A percentile compares a stretch with the other conserved stretches of the same genome.
Evolutionary conservation across 2,797 vertebrate genomes (phyloP).

Genomic region (Hyperoplus lanceolatus): DNA sequence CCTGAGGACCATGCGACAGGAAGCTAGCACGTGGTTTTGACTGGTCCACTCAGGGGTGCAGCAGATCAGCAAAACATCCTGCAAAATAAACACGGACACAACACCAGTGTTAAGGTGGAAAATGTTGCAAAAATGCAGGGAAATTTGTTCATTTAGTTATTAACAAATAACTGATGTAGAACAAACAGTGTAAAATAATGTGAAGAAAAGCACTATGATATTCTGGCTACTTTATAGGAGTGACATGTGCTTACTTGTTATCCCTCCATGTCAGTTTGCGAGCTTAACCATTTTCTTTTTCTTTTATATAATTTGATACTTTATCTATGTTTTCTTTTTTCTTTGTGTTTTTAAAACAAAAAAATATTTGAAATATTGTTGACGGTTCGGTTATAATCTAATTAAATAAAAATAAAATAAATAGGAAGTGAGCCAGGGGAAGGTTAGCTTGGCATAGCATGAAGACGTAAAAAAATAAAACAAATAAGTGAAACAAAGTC

Average conservation of each 20-base stretch:
- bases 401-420: no score
- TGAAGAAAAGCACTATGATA: not conserved
- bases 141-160: not conserved
- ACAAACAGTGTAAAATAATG: not conserved
- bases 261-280: not conserved
- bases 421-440: not conserved
- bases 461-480: not conserved
- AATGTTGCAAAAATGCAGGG: not conserved
- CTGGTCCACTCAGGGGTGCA: conserved; percentile 87
- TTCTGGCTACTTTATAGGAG: not conserved
- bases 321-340: no score
- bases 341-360: no score
- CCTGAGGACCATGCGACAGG: conserved; percentile 86
- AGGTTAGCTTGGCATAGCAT: not conserved
- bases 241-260: not conserved
- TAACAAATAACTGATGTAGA: not conserved
- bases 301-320: no score
- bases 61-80: conserved; percentile 88
- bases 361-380: no score
- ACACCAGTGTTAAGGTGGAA: not conserved
- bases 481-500: not conserved
- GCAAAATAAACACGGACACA: conserved; percentile 18
- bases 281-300: no score
- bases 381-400: no score
- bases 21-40: conserved; percentile 86